Conservation (phyloP, 1,140 invertebrate species). For the Eupristina koningsbergeri region DNA sequence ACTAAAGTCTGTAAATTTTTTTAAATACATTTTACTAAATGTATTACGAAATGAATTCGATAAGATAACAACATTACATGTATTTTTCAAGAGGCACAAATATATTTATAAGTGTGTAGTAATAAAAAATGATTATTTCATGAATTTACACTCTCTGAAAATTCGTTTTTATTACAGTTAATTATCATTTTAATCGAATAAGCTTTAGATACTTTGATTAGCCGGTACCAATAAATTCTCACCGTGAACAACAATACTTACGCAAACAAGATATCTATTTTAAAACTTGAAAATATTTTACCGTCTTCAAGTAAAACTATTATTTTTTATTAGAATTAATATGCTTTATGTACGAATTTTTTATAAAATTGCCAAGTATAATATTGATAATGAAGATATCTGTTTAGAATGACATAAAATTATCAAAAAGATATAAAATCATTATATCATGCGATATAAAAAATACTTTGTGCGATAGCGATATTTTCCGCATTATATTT, state of each 20-base stretch:
- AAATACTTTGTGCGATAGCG: not conserved
- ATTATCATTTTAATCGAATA: not conserved
- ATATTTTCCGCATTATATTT: not conserved
- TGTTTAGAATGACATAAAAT: not conserved
- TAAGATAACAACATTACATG: not conserved
- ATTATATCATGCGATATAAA: not conserved
- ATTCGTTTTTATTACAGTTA: not conserved
- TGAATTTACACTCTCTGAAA: not conserved
- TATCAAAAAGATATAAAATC: constrained; percentile 8
- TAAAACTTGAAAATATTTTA: no score
- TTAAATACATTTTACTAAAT: not conserved
- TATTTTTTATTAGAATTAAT: no score
- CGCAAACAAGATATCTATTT: no score
- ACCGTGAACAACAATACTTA: no score
- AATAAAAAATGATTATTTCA: not conserved
- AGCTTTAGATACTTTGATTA: not conserved
- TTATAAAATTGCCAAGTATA: not conserved
- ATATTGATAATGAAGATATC: not conserved
- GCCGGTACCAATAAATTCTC: no score
- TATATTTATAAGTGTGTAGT: not conserved
- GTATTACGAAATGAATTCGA: not conserved
- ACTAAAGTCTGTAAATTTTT: no score
- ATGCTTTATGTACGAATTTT: no score
- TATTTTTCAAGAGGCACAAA: not conserved
- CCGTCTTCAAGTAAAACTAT: no score